Percentiles rank a stretch among this genome's conserved stretches.
Conservation (phyloP, 37 sponge, comb jelly and placozoan species). For the Ephydatia muelleri region DNA sequence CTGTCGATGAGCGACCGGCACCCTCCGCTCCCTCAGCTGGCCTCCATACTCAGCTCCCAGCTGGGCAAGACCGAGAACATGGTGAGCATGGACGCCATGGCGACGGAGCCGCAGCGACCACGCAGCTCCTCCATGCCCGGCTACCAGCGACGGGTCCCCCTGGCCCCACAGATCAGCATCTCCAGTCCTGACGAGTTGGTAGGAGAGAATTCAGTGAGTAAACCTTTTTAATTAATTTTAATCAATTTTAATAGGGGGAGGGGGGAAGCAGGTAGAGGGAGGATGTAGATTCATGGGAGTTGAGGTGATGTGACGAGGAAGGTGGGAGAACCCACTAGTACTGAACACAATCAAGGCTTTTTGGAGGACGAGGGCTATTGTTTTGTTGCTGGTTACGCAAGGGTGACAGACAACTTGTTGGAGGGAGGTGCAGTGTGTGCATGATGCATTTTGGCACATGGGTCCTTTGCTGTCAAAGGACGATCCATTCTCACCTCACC, state of each 20-base stretch:
- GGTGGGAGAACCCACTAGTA: too few relatives aligned
- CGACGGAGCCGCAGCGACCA: neutral
- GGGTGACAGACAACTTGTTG: neutral
- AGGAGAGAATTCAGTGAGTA: neutral
- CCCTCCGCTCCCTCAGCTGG: constrained; percentile 66
- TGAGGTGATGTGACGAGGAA: neutral
- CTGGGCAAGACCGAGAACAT: neutral
- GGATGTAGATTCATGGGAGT: too few relatives aligned
- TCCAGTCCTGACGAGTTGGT: constrained; percentile 57
- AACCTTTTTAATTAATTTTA: too few relatives aligned
- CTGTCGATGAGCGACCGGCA: constrained; percentile 54
- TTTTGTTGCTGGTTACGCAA: too few relatives aligned
- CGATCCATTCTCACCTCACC: neutral
- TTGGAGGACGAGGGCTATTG: too few relatives aligned
- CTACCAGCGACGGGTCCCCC: neutral
- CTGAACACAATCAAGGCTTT: too few relatives aligned
- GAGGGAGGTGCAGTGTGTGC: neutral
- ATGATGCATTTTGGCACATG: neutral
- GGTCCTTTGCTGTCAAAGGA: neutral
- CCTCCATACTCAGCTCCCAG: constrained; percentile 34
- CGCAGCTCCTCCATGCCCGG: neutral
- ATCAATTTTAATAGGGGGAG: too few relatives aligned
- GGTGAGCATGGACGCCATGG: neutral
- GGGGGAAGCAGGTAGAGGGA: too few relatives aligned
- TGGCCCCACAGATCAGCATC: constrained; percentile 59